Evolutionary conservation across 2,113 vertebrate genomes (phyloP).

Genomic region (Colinus virginianus): DNA sequence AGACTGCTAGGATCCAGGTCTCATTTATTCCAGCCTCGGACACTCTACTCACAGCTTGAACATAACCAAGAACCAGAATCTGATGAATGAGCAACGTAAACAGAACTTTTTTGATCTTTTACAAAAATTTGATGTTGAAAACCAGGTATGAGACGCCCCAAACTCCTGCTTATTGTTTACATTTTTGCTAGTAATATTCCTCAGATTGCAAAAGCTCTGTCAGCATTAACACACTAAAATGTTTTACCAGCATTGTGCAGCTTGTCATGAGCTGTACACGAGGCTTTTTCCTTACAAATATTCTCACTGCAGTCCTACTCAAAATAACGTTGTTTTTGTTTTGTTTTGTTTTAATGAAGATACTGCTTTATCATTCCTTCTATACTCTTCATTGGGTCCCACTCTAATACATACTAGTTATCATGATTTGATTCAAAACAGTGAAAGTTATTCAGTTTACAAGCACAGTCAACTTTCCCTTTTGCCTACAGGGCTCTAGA

Average conservation of each 20-base stretch:
- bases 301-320: background rate
- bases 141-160: background rate
- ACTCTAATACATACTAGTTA: background rate
- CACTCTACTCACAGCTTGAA: background rate
- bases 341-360: background rate
- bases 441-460: background rate
- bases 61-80: background rate
- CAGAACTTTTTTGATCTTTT: background rate
- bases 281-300: background rate
- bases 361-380: background rate
- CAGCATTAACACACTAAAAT: background rate
- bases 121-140: background rate
- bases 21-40: background rate
- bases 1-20: background rate
- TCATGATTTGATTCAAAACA: background rate
- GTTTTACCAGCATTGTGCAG: background rate
- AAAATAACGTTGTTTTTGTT: background rate
- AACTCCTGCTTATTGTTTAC: background rate
- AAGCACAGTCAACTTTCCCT: background rate
- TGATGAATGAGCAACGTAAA: background rate
- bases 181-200: background rate
- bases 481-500: background rate
- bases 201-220: background rate
- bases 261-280: accelerated
- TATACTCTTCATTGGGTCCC: background rate